Conservation (phyloP, 2,113 vertebrate genomes). For the Solea solea region DNA sequence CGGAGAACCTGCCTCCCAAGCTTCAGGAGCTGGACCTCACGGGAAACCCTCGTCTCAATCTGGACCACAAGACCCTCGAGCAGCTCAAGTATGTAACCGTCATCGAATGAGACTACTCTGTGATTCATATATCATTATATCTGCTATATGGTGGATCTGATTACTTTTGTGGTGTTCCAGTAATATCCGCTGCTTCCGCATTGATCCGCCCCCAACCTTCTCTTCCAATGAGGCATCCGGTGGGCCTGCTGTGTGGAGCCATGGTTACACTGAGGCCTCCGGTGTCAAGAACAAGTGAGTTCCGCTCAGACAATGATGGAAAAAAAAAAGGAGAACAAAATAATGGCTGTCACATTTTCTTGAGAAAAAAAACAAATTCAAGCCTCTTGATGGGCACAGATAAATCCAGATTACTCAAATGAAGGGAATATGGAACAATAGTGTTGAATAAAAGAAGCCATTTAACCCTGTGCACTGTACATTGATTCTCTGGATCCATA, state of each 20-base stretch:
- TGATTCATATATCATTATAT: not conserved
- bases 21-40: constrained; percentile 97
- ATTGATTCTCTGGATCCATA: not conserved
- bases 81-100: constrained; percentile 88
- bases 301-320: constrained; percentile 30
- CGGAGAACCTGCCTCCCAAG: constrained; percentile 95
- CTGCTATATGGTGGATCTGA: constrained; percentile 8
- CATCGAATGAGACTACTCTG: not conserved
- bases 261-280: constrained; percentile 95
- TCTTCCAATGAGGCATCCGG: constrained; percentile 87
- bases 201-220: constrained; percentile 89
- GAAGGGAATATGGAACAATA: constrained; percentile 15
- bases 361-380: constrained; percentile 18
- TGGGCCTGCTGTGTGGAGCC: constrained; percentile 95
- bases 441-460: constrained; percentile 19
- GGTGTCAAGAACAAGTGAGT: constrained; percentile 97
- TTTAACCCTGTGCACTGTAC: not conserved
- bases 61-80: constrained; percentile 96
- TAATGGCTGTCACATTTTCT: constrained; percentile 1
- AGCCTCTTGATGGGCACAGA: constrained; percentile 13
- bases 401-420: constrained; percentile 30
- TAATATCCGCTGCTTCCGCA: constrained; percentile 98
- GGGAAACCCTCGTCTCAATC: constrained; percentile 91
- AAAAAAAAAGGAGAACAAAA: constrained; percentile 5
- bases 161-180: constrained; percentile 74